phyloP scores from a whole-genome alignment of 1,140 invertebrate genomes.

The Formica exsecta region DNA sequence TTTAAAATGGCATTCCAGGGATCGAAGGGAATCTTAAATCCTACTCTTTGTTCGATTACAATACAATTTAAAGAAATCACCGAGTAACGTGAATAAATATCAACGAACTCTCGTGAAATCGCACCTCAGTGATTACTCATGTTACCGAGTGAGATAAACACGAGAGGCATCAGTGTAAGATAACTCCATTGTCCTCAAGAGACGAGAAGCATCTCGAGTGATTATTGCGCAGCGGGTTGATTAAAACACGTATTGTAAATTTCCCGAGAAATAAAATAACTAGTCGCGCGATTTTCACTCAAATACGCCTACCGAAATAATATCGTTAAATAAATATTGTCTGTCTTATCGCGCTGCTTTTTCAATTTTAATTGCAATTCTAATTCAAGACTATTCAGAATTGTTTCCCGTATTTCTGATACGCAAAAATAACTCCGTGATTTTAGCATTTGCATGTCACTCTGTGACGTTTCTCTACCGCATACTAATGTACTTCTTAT shows the following conservation, averaged over 20 bases:
- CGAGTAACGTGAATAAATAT: neutral
- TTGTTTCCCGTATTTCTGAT: neutral
- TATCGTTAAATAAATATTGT: neutral
- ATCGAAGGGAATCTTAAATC: neutral
- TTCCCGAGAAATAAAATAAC: neutral
- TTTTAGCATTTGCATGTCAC: constrained; percentile 21
- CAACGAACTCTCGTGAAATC: neutral
- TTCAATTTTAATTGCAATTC: constrained; percentile 15
- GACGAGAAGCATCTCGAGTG: constrained; percentile 5
- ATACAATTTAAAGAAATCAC: neutral
- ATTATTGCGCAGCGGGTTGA: neutral
- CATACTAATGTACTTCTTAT: constrained; percentile 29
- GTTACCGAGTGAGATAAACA: neutral
- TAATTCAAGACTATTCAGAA: constrained; percentile 7
- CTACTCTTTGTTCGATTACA: neutral
- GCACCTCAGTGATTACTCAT: neutral
- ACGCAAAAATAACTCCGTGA: neutral
- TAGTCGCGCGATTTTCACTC: neutral
- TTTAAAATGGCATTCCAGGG: neutral
- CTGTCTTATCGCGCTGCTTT: neutral
- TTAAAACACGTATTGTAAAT: neutral
- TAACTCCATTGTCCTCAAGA: constrained; percentile 16
- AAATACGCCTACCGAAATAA: neutral
- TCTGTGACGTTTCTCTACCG: neutral
- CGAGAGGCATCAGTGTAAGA: neutral